Conservation (phyloP, 2,113 vertebrate species). For the Leucosticte australis region DNA sequence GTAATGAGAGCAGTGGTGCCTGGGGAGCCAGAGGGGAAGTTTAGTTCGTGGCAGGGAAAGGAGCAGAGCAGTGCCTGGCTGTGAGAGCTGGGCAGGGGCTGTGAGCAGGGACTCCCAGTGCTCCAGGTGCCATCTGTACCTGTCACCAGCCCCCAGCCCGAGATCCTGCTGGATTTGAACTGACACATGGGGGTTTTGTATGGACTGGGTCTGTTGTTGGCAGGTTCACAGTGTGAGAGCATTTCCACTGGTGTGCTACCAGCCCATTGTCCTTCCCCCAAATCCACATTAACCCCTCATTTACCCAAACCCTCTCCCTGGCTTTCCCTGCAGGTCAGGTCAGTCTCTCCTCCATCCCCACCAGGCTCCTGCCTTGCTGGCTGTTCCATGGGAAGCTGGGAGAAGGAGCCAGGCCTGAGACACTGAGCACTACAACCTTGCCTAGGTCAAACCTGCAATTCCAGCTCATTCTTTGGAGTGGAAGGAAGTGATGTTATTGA, state of each 20-base stretch:
- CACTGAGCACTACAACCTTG: not conserved
- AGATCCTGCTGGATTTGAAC: not conserved
- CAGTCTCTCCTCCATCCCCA: not conserved
- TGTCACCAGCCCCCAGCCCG: not conserved
- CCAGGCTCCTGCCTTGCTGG: not conserved
- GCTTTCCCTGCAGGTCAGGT: not conserved
- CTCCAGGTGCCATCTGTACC: not conserved
- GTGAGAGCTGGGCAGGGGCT: not conserved
- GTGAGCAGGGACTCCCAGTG: accelerated
- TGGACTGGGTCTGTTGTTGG: not conserved
- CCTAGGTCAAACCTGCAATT: not conserved
- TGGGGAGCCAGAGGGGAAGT: not conserved
- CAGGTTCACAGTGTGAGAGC: not conserved
- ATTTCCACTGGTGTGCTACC: not conserved
- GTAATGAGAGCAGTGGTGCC: not conserved
- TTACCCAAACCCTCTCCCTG: not conserved
- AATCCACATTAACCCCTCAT: not conserved
- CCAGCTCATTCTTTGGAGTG: not conserved
- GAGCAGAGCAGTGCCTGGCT: not conserved
- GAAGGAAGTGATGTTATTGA: not conserved
- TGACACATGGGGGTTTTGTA: accelerated
- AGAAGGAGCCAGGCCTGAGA: not conserved
- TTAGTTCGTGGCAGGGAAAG: not conserved
- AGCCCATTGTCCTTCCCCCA: not conserved
- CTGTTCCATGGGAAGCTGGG: not conserved